Evolutionary conservation across 92 coral and sea anemone genomes (phyloP).

Genomic region (Chrysogorgia sp.): DNA sequence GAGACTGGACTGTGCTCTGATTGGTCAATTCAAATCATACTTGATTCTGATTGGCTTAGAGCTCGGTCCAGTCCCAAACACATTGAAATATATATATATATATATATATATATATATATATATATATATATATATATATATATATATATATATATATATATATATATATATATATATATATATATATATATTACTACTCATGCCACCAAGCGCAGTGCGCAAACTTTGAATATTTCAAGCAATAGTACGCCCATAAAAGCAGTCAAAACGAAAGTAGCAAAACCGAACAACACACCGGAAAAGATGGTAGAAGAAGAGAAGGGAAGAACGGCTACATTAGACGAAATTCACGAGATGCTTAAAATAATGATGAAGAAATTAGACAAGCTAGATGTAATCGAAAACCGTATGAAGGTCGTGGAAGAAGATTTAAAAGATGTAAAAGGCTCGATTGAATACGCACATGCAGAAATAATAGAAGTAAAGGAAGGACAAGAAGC

Average conservation of each 20-base stretch:
- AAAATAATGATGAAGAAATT: neutral
- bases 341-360: neutral
- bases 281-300: neutral
- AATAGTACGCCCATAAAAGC: constrained; percentile 5
- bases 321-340: neutral
- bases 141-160: too few species aligned
- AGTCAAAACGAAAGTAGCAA: neutral
- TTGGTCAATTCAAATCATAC: too few species aligned
- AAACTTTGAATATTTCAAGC: neutral
- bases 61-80: too few species aligned
- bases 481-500: neutral
- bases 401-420: neutral
- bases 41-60: too few species aligned
- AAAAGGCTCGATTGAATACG: constrained; percentile 7
- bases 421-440: constrained; percentile 3
- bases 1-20: too few species aligned
- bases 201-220: too few species aligned
- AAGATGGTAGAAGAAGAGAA: neutral
- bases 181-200: too few species aligned
- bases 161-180: too few species aligned
- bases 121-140: too few species aligned
- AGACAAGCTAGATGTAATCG: neutral
- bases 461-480: constrained; percentile 1
- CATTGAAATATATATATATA: too few species aligned
- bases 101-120: too few species aligned